A percentile compares a stretch with the other conserved stretches of the same genome.
phyloP scores from a whole-genome alignment of 1,140 invertebrate genomes.

The Danaus melanippus region DNA sequence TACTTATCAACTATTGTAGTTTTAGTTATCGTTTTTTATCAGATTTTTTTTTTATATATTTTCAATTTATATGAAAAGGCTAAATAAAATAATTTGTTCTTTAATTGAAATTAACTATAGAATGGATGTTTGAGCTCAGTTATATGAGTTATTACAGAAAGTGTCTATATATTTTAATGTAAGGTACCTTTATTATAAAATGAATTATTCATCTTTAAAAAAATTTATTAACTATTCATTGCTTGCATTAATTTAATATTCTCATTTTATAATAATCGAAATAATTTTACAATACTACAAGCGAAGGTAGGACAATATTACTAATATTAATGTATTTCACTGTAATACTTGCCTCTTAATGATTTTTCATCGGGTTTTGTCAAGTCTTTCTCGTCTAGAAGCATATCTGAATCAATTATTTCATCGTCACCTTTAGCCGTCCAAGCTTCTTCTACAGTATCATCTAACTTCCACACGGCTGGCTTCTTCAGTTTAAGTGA shows the following conservation, averaged over 20 bases:
- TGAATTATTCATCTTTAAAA: background rate
- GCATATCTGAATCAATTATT: conserved; percentile 88
- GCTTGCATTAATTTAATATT: too few species aligned
- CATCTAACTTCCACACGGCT: conserved; percentile 70
- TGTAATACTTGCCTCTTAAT: conserved; percentile 78
- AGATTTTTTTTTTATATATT: too few species aligned
- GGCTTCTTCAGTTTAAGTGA: conserved; percentile 70
- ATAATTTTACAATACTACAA: background rate
- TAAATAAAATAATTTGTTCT: too few species aligned
- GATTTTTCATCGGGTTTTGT: conserved; percentile 86
- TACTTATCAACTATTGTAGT: too few species aligned
- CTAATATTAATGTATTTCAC: background rate
- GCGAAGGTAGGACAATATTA: background rate
- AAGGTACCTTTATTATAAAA: background rate
- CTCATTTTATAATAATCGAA: background rate
- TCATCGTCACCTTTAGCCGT: conserved; percentile 83
- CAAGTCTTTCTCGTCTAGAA: conserved; percentile 92
- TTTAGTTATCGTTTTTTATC: too few species aligned
- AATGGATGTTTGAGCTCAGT: too few species aligned
- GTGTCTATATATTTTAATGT: background rate
- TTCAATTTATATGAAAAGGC: too few species aligned
- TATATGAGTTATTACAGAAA: too few species aligned
- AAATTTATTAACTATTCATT: too few species aligned
- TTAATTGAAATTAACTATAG: too few species aligned
- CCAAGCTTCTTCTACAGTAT: conserved; percentile 78